These are phyloP conservation scores for Drosophila tropicalis DNA, from an alignment of 1,140 invertebrate genomes.

Conservation along the genomic window DNA sequence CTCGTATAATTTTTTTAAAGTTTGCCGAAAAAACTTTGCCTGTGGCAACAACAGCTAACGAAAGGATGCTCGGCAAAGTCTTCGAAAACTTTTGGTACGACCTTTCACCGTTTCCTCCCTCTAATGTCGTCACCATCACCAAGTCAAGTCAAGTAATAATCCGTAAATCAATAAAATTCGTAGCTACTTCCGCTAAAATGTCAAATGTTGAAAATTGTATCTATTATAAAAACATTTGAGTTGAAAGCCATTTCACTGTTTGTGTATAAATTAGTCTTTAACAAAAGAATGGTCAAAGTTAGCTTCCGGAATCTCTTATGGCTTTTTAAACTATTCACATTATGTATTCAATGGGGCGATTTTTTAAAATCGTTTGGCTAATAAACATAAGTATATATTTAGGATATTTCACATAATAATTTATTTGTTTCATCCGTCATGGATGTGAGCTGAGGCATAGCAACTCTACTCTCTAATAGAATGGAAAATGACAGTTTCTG, in stretches of 20 bases:
- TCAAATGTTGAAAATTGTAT: conserved; percentile 32
- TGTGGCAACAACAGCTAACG: conserved; percentile 53
- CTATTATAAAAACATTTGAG: conserved; percentile 25
- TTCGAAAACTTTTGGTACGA: conserved; percentile 10
- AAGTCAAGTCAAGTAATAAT: conserved; percentile 42
- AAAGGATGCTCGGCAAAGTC: not conserved
- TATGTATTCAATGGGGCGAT: not conserved
- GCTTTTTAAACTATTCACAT: not conserved
- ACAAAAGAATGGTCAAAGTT: not conserved
- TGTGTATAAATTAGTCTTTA: too few species aligned
- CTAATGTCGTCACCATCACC: not conserved
- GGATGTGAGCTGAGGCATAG: not conserved
- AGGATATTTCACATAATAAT: not conserved
- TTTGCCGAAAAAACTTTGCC: conserved; percentile 58
- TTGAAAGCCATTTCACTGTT: not conserved
- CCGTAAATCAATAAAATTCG: conserved; percentile 72
- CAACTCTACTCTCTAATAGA: not conserved
- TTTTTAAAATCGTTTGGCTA: not conserved
- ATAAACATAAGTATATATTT: not conserved
- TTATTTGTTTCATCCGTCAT: not conserved
- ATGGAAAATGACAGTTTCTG: conserved; percentile 2
- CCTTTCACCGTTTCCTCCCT: not conserved
- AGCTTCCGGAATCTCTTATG: not conserved
- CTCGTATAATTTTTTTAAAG: conserved; percentile 63
- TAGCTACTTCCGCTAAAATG: conserved; percentile 49